phyloP scores from a whole-genome alignment of 1,140 invertebrate species.

The Euglossa dilemma region DNA sequence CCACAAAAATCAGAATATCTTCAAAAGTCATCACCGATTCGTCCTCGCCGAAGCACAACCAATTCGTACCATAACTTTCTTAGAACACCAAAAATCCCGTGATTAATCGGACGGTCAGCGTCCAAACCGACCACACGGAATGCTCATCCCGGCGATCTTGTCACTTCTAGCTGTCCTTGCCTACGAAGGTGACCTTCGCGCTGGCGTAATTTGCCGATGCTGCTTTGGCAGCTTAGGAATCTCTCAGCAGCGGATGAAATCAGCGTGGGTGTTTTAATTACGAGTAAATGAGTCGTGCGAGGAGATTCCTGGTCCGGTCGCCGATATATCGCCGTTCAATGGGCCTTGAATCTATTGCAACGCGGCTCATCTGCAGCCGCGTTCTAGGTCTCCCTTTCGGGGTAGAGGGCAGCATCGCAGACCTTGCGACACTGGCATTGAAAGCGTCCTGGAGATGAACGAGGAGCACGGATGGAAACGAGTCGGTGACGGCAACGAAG shows the following conservation, averaged over 20 bases:
- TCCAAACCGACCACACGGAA: background rate
- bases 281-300: conserved; percentile 50
- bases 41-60: too few relatives aligned
- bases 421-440: conserved; percentile 20
- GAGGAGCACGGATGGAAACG: background rate
- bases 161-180: background rate
- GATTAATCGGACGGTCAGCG: background rate
- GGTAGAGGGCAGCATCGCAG: too few relatives aligned
- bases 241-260: conserved; percentile 55
- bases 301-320: conserved; percentile 49
- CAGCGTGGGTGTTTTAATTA: conserved; percentile 71
- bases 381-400: conserved; percentile 5
- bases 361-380: conserved; percentile 8
- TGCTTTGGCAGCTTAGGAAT: conserved; percentile 51
- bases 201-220: conserved; percentile 41
- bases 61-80: too few relatives aligned
- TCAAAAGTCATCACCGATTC: too few relatives aligned
- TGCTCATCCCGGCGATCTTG: background rate
- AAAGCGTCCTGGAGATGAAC: background rate
- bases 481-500: background rate
- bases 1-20: too few relatives aligned
- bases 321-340: conserved; percentile 44
- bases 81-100: too few relatives aligned
- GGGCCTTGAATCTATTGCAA: conserved; percentile 45
- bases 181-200: conserved; percentile 43